Evolutionary conservation across 2,797 vertebrate genomes (phyloP).

Genomic region (Chelonia mydas): DNA sequence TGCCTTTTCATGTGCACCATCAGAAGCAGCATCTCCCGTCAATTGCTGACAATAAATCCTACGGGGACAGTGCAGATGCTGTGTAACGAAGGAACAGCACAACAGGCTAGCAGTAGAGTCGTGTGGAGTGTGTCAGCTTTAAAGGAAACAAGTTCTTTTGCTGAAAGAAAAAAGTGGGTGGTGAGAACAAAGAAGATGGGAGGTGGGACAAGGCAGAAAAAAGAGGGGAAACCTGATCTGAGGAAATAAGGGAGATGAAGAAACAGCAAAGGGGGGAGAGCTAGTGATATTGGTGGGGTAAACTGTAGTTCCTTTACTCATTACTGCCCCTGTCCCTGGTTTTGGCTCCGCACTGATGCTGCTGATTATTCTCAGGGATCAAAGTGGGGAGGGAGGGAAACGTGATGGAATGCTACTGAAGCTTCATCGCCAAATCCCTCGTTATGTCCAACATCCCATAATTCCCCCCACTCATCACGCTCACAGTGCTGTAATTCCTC

Average conservation of each 20-base stretch:
- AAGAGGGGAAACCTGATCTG: neutral
- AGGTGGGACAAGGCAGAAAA: neutral
- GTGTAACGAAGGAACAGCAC: neutral
- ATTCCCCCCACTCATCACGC: neutral
- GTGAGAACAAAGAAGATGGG: slow-evolving; percentile 10
- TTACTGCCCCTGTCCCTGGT: neutral
- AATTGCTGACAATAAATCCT: slow-evolving; percentile 51
- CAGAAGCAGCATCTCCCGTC: slow-evolving; percentile 42
- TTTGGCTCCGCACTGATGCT: neutral
- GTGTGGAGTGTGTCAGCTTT: slow-evolving; percentile 32
- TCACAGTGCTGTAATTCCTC: neutral
- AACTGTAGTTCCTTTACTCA: neutral
- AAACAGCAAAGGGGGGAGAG: rapidly evolving
- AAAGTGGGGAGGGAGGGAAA: neutral
- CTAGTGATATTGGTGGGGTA: neutral
- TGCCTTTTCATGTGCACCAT: slow-evolving; percentile 24
- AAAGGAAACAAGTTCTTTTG: slow-evolving; percentile 24
- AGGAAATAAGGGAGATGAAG: neutral
- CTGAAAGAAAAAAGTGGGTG: slow-evolving; percentile 4
- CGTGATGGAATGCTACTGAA: neutral
- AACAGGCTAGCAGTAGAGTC: slow-evolving; percentile 45
- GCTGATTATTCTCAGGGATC: neutral
- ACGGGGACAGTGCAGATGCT: slow-evolving; percentile 41
- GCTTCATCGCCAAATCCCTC: rapidly evolving
- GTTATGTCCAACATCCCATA: rapidly evolving